Conservation (phyloP, 1,140 invertebrate species). For the Megalonaias nervosa region DNA sequence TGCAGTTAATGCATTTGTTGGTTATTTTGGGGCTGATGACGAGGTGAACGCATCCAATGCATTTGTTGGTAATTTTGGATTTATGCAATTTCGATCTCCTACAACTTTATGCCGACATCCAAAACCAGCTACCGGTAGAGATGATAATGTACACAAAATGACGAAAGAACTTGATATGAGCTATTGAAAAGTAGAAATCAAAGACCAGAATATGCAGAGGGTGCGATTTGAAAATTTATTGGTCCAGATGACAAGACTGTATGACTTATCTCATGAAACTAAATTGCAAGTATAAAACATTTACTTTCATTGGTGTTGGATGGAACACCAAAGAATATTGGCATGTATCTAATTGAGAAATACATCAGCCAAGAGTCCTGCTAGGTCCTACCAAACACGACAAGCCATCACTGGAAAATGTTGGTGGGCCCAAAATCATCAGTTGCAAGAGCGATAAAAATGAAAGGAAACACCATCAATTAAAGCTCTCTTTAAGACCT, state of each 20-base stretch:
- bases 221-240: conserved; percentile 6
- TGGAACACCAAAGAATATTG: conserved; percentile 1
- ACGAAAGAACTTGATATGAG: conserved; percentile 8
- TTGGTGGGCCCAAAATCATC: too few species aligned
- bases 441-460: too few species aligned
- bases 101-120: conserved; percentile 12
- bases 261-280: neutral
- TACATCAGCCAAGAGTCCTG: neutral
- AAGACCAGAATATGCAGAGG: too few species aligned
- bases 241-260: conserved; percentile 33
- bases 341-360: conserved; percentile 13
- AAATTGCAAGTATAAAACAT: neutral
- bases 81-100: neutral
- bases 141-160: conserved; percentile 14
- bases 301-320: conserved; percentile 21
- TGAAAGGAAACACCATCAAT: too few species aligned
- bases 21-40: too few species aligned
- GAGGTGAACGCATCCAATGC: too few species aligned
- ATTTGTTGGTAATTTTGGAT: too few species aligned
- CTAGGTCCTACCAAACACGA: too few species aligned
- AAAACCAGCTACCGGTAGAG: conserved; percentile 13
- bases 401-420: too few species aligned
- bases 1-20: too few species aligned
- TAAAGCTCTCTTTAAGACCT: too few species aligned
- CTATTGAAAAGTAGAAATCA: conserved; percentile 4